Conservation (phyloP, 2,113 vertebrate genomes). For the Gopherus flavomarginatus region DNA sequence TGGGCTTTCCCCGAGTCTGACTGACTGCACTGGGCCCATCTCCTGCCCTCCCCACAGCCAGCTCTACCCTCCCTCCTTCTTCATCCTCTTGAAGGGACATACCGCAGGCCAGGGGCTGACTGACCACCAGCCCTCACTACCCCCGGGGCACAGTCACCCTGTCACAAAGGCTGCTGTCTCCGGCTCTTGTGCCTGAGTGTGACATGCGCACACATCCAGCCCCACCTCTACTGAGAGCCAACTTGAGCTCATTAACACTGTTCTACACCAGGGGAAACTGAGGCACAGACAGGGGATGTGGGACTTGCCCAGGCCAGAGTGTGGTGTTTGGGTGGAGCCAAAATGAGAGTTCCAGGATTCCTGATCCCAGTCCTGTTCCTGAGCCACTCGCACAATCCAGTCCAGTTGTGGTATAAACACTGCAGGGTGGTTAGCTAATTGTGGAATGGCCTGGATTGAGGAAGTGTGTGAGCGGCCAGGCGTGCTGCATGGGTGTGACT, state of each 20-base stretch:
- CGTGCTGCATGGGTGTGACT: too few relatives aligned
- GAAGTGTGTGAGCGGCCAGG: neutral
- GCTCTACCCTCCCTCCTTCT: too few relatives aligned
- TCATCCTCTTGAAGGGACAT: too few relatives aligned
- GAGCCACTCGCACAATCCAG: neutral
- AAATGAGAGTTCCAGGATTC: neutral
- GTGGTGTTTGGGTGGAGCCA: neutral
- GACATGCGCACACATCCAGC: conserved; percentile 3
- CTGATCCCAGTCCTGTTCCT: neutral
- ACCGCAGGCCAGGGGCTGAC: too few relatives aligned
- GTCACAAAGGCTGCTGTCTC: too few relatives aligned
- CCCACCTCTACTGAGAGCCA: conserved; percentile 40
- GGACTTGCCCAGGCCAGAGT: neutral
- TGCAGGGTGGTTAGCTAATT: neutral
- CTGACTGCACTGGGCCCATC: too few relatives aligned
- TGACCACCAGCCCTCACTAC: too few relatives aligned
- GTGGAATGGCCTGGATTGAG: neutral
- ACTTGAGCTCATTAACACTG: conserved; percentile 37
- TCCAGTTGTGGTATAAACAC: neutral
- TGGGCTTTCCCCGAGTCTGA: too few relatives aligned
- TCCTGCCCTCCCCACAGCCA: too few relatives aligned
- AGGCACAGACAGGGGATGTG: conserved; percentile 34
- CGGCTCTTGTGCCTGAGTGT: neutral
- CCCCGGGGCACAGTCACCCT: too few relatives aligned
- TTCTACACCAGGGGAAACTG: conserved; percentile 53